A percentile compares a stretch with the other conserved stretches of the same genome.
These are phyloP conservation scores for Vidua chalybeata DNA, from an alignment of 2,113 vertebrate genomes.

Conservation along the genomic window DNA sequence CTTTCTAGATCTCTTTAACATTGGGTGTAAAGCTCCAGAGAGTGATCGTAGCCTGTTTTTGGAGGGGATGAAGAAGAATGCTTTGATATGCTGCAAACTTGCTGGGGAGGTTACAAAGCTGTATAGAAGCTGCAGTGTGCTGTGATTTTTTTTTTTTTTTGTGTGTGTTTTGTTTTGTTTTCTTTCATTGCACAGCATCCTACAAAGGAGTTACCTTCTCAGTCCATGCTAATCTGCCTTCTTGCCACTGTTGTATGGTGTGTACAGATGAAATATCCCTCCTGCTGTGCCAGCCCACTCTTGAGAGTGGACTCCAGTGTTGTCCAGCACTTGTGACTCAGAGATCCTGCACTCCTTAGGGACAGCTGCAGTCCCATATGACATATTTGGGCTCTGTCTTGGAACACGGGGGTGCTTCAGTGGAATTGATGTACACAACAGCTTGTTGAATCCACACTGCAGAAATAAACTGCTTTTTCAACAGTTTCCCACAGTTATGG, in stretches of 20 bases:
- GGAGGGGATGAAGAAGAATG: not conserved
- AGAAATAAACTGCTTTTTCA: not conserved
- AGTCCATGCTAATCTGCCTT: not conserved
- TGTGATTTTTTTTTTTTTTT: not conserved
- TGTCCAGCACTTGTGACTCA: not conserved
- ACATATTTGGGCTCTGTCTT: not conserved
- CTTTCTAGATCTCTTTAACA: not conserved
- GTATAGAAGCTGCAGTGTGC: not conserved
- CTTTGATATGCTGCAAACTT: not conserved
- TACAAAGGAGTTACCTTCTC: not conserved
- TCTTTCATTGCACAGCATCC: not conserved
- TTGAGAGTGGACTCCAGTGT: not conserved
- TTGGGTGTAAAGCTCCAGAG: not conserved
- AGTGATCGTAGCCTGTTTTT: rapidly evolving
- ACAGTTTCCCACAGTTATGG: not conserved
- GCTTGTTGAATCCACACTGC: not conserved
- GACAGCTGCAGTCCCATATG: not conserved
- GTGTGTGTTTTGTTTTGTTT: not conserved
- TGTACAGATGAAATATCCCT: not conserved
- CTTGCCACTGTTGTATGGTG: not conserved
- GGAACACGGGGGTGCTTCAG: not conserved
- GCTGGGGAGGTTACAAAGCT: not conserved
- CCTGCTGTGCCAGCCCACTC: not conserved
- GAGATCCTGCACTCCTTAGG: not conserved
- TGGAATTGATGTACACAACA: not conserved